Percentiles rank a stretch among this genome's conserved stretches.
Conservation (phyloP, 1,140 invertebrate species). For the Hormaphis cornu region DNA sequence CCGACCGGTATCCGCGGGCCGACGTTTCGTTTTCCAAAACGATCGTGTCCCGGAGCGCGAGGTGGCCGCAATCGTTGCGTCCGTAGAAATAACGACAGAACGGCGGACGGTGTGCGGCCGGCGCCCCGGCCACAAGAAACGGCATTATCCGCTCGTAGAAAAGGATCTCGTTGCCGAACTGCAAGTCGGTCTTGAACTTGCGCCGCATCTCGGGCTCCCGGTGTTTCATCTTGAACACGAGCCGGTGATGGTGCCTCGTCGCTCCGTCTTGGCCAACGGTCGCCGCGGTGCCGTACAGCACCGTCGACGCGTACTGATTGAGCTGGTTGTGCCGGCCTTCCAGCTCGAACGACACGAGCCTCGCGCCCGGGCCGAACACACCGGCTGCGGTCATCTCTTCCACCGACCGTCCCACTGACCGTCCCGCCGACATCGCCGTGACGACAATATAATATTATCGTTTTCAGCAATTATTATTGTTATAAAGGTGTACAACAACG, state of each 20-base stretch:
- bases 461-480: too few relatives aligned
- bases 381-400: background rate
- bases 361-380: background rate
- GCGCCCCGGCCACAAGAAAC: background rate
- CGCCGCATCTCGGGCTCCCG: background rate
- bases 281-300: background rate
- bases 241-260: too few relatives aligned
- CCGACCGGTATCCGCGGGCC: background rate
- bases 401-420: background rate
- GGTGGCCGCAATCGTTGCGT: background rate
- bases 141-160: conserved; percentile 25
- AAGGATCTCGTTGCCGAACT: conserved; percentile 27
- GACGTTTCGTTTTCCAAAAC: background rate
- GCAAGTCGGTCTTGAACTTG: background rate
- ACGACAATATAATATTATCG: too few relatives aligned
- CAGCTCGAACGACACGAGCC: background rate
- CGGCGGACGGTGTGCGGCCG: too few relatives aligned
- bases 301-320: conserved; percentile 10
- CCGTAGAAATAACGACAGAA: background rate
- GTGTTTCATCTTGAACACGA: conserved; percentile 12
- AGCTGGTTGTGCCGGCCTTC: background rate
- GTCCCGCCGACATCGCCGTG: too few relatives aligned
- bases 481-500: too few relatives aligned
- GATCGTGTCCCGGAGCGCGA: background rate
- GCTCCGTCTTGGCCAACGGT: too few relatives aligned